phyloP scores from a whole-genome alignment of 2,888 invertebrate species.

The Petrophora chlorosata region DNA sequence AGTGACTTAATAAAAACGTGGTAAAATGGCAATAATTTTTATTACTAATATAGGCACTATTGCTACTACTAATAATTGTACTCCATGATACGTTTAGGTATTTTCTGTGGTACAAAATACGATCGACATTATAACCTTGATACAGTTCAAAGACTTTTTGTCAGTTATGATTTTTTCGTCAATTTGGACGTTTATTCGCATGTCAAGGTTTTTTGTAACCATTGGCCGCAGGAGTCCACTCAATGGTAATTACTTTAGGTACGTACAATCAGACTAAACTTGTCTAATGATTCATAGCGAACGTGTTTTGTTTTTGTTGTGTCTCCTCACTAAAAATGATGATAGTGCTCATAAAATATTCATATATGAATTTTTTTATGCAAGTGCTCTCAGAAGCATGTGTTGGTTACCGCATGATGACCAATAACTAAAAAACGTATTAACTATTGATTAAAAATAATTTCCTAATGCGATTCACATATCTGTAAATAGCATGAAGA shows the following conservation, averaged over 20 bases:
- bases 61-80: no score
- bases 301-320: slow-evolving; percentile 42
- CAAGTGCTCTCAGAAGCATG: not conserved
- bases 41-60: no score
- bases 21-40: no score
- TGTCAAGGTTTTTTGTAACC: slow-evolving; percentile 57
- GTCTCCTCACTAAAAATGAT: slow-evolving; percentile 13
- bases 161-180: slow-evolving; percentile 53
- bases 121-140: slow-evolving; percentile 57
- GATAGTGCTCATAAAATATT: slow-evolving; percentile 11
- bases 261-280: slow-evolving; percentile 31
- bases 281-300: slow-evolving; percentile 43
- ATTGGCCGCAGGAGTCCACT: slow-evolving; percentile 27
- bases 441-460: slow-evolving; percentile 5
- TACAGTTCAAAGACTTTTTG: slow-evolving; percentile 65
- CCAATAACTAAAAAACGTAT: slow-evolving; percentile 3
- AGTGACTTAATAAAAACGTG: no score
- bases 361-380: slow-evolving; percentile 5
- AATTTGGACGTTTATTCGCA: slow-evolving; percentile 45
- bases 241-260: slow-evolving; percentile 17
- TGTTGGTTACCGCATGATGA: slow-evolving; percentile 3
- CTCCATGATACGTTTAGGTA: no score
- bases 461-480: slow-evolving; percentile 7
- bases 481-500: not conserved
- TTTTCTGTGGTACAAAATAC: no score